These are phyloP conservation scores for Diploptera punctata DNA, from an alignment of 2,888 invertebrate species.

Conservation along the genomic window DNA sequence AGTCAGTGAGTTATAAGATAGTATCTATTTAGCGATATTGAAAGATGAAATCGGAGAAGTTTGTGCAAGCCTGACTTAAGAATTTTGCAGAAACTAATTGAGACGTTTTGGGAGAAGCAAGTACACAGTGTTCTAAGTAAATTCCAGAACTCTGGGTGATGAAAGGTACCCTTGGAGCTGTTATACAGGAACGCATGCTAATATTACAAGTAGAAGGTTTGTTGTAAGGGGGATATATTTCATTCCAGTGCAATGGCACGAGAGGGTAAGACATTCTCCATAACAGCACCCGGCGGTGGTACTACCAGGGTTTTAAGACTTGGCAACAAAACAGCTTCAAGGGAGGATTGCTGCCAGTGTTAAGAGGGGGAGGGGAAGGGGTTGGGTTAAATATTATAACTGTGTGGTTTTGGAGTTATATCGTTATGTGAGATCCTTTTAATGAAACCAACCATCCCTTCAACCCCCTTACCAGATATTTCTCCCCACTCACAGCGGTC, in stretches of 20 bases:
- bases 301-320: not conserved
- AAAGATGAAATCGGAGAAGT: too few species aligned
- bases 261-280: not conserved
- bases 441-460: slow-evolving; percentile 11
- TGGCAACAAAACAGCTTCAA: not conserved
- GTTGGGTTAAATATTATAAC: slow-evolving; percentile 15
- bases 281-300: not conserved
- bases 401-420: slow-evolving; percentile 23
- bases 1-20: too few species aligned
- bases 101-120: too few species aligned
- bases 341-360: not conserved
- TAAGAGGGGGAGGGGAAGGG: not conserved
- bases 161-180: too few species aligned
- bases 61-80: too few species aligned
- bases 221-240: not conserved
- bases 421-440: slow-evolving; percentile 23
- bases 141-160: too few species aligned
- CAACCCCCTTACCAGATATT: not conserved
- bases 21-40: too few species aligned
- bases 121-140: too few species aligned
- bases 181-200: not conserved
- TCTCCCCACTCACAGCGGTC: not conserved
- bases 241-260: not conserved
- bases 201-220: not conserved
- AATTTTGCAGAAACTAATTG: too few species aligned